Percentiles rank a stretch among this genome's conserved stretches.
Evolutionary conservation across 2,113 vertebrate genomes (phyloP).

Genomic region (Prolemur simus): DNA sequence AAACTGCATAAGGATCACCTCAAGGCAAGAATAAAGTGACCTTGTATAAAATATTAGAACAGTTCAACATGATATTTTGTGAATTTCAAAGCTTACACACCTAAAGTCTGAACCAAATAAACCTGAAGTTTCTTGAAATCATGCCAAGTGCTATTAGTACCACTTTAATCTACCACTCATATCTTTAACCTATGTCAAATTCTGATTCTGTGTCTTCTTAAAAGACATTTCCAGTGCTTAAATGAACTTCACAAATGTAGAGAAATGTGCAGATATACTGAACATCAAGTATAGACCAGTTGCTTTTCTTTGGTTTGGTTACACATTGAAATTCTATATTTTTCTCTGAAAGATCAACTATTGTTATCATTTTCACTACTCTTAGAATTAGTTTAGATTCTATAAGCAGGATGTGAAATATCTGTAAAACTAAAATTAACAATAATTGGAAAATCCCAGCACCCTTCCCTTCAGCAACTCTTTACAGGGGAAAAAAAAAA

Average conservation of each 20-base stretch:
- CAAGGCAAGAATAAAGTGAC: neutral
- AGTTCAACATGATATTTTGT: neutral
- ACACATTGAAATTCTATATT: neutral
- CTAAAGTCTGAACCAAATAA: neutral
- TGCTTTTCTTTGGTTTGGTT: neutral
- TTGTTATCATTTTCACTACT: neutral
- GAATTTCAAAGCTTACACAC: neutral
- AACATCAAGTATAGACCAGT: neutral
- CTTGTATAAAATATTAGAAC: neutral
- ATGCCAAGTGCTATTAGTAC: neutral
- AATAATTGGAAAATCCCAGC: neutral
- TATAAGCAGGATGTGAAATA: neutral
- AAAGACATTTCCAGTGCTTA: neutral
- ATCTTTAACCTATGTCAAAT: neutral
- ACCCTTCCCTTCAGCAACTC: neutral
- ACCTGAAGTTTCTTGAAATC: neutral
- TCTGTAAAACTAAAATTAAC: neutral
- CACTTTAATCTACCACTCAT: neutral
- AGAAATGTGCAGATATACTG: neutral
- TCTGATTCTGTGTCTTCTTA: neutral
- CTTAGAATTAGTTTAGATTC: neutral
- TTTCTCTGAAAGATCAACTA: neutral
- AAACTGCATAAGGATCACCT: neutral
- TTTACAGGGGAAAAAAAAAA: neutral
- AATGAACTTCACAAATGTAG: neutral